These are phyloP conservation scores for Hypercompe scribonia DNA, from an alignment of 2,888 invertebrate species.

Conservation along the genomic window DNA sequence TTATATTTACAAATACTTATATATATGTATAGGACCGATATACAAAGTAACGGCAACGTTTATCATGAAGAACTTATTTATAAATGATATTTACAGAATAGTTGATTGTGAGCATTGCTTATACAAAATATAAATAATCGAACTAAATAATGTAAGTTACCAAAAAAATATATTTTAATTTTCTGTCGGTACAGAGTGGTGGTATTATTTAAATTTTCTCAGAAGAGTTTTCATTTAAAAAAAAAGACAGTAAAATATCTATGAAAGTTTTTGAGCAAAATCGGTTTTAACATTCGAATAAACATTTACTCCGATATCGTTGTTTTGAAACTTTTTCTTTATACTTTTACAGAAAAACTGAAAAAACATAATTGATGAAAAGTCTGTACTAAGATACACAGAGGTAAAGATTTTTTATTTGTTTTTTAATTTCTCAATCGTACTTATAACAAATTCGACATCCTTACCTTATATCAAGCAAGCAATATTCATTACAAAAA, in stretches of 20 bases:
- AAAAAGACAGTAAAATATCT: neutral
- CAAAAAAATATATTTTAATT: neutral
- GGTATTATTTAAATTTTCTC: neutral
- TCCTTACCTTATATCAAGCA: neutral
- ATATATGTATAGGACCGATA: conserved; percentile 42
- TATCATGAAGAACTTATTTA: conserved; percentile 34
- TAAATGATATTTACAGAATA: conserved; percentile 38
- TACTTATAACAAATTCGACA: no score
- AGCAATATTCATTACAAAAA: neutral
- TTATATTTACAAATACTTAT: conserved; percentile 49
- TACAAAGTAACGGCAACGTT: conserved; percentile 42
- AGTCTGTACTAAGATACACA: neutral
- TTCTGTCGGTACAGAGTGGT: neutral
- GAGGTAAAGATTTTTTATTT: neutral
- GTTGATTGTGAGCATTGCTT: conserved; percentile 21
- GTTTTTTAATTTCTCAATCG: neutral
- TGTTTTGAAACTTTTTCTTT: neutral
- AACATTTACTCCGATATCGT: neutral
- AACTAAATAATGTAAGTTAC: neutral
- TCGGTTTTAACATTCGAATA: neutral
- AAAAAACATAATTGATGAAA: neutral
- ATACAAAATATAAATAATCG: neutral
- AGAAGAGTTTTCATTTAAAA: neutral
- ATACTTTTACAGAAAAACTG: neutral
- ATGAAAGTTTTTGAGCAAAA: neutral